Percentiles rank a stretch among this genome's conserved stretches.
These are phyloP conservation scores for Alentia gelatinosa DNA, from an alignment of 2,888 invertebrate species.

Conservation along the genomic window DNA sequence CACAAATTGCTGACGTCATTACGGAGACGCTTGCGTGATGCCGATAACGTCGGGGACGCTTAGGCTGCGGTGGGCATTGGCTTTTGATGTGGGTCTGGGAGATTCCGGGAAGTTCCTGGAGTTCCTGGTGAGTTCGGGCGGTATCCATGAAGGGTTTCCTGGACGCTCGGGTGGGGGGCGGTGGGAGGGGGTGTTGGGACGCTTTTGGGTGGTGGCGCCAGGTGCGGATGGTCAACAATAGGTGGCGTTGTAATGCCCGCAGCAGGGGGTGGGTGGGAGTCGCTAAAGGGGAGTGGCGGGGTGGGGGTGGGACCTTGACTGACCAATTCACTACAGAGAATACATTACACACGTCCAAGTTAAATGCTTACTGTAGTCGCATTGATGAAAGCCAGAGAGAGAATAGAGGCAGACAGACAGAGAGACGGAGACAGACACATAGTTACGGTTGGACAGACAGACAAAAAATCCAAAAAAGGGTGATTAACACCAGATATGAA, in stretches of 20 bases:
- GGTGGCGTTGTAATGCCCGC: neutral
- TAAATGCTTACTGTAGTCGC: no score
- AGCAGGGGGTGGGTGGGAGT: neutral
- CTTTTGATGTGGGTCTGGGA: neutral
- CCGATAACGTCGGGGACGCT: neutral
- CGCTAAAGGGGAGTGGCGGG: no score
- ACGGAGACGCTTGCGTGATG: neutral
- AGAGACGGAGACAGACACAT: no score
- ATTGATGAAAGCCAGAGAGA: no score
- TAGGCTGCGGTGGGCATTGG: neutral
- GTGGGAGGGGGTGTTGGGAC: neutral
- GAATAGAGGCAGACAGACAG: no score
- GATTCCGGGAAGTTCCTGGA: neutral
- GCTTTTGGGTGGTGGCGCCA: neutral
- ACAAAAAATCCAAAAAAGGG: no score
- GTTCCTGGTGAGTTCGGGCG: no score
- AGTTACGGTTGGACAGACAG: no score
- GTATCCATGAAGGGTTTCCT: neutral
- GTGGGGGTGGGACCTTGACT: no score
- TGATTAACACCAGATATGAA: no score
- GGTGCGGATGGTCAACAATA: neutral
- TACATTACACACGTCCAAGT: no score
- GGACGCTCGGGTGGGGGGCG: neutral
- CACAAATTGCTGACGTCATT: slow-evolving; percentile 24
- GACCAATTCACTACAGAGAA: no score